Conservation (phyloP, 2,888 invertebrate species). For the Eudemis profundana region DNA sequence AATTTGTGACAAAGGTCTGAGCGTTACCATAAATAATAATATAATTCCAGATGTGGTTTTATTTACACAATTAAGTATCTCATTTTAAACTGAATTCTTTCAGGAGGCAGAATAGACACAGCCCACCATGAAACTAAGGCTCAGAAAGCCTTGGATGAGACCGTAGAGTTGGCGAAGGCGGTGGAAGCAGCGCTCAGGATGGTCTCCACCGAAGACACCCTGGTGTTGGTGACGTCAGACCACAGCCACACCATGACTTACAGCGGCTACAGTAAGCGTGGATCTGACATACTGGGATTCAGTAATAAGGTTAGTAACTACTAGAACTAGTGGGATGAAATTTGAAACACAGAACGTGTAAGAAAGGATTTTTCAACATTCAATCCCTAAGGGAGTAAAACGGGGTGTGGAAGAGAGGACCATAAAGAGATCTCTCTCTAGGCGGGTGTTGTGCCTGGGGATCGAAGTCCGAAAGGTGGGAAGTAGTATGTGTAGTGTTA, state of each 20-base stretch:
- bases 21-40: too few relatives aligned
- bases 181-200: constrained; percentile 86
- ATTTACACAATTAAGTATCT: neutral
- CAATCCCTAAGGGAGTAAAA: too few relatives aligned
- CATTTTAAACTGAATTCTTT: constrained; percentile 41
- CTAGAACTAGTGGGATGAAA: too few relatives aligned
- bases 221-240: constrained; percentile 93
- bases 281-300: constrained; percentile 76
- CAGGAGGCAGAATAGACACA: constrained; percentile 88
- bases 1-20: too few relatives aligned
- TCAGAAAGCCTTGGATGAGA: constrained; percentile 90
- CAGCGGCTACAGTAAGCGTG: constrained; percentile 89
- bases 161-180: constrained; percentile 91
- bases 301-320: constrained; percentile 67
- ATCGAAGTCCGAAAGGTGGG: too few relatives aligned
- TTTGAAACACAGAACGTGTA: too few relatives aligned
- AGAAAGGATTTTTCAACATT: too few relatives aligned
- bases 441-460: too few relatives aligned
- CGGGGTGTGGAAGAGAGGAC: too few relatives aligned
- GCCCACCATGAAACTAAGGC: constrained; percentile 90
- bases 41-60: too few relatives aligned
- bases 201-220: constrained; percentile 88
- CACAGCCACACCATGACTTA: constrained; percentile 92
- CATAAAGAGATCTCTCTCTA: too few relatives aligned
- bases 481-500: too few relatives aligned